These are phyloP conservation scores for Eubasilissa splendida DNA, from an alignment of 2,888 invertebrate species.

Conservation along the genomic window DNA sequence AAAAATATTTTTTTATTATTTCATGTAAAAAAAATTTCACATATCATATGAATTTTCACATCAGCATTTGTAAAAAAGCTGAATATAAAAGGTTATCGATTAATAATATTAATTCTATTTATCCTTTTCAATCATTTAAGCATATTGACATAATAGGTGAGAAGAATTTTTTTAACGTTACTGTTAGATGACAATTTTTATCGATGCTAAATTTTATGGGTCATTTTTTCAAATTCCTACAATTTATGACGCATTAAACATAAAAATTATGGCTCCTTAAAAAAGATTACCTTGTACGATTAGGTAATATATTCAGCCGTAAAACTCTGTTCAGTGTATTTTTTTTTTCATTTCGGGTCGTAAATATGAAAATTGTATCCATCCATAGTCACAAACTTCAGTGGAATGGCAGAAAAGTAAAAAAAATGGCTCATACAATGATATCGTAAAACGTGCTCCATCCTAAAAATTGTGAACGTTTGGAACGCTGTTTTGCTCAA, in stretches of 20 bases:
- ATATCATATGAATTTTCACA: too few relatives aligned
- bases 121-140: too few relatives aligned
- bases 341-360: constrained; percentile 45
- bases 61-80: too few relatives aligned
- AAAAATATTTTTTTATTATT: too few relatives aligned
- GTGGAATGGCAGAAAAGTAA: constrained; percentile 20
- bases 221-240: constrained; percentile 14
- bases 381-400: constrained; percentile 28
- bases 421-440: not conserved
- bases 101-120: too few relatives aligned
- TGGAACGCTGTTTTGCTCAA: too few relatives aligned
- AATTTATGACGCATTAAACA: constrained; percentile 35
- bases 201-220: constrained; percentile 4
- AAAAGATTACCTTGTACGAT: constrained; percentile 43
- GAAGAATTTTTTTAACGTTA: too few relatives aligned
- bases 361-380: constrained; percentile 45
- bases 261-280: constrained; percentile 39
- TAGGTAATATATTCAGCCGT: constrained; percentile 43
- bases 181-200: not conserved
- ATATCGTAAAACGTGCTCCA: constrained; percentile 21
- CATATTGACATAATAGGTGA: too few relatives aligned
- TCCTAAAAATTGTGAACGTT: not conserved
- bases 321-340: constrained; percentile 43
- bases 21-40: too few relatives aligned
- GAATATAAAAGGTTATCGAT: too few relatives aligned